A percentile compares a stretch with the other conserved stretches of the same genome.
Conservation (phyloP, 2,888 invertebrate species). For the Drosophila maculinotata region DNA sequence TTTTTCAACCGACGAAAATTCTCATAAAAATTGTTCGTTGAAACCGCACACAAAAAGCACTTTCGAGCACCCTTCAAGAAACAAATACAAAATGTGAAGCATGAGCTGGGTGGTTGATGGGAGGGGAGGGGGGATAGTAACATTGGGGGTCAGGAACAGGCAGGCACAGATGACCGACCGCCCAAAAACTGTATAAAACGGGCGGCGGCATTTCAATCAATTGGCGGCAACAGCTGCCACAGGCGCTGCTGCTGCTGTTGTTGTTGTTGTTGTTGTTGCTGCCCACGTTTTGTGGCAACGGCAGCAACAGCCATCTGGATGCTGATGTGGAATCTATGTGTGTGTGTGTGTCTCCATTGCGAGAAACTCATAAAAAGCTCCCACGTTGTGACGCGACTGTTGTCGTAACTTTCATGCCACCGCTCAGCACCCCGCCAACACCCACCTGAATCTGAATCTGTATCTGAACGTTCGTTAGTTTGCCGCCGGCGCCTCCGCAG, state of each 20-base stretch:
- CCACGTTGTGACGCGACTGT: constrained; percentile 72
- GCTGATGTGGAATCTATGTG: constrained; percentile 34
- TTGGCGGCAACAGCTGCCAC: constrained; percentile 78
- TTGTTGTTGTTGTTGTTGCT: constrained; percentile 26
- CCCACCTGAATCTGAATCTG: constrained; percentile 51
- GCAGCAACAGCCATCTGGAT: constrained; percentile 47
- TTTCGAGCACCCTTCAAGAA: constrained; percentile 69
- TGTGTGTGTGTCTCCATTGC: constrained; percentile 41
- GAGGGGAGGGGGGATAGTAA: neutral
- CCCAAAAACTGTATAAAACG: constrained; percentile 48
- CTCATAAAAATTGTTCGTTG: constrained; percentile 76
- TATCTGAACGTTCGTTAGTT: constrained; percentile 25
- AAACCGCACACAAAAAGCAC: constrained; percentile 63
- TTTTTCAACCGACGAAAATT: constrained; percentile 75
- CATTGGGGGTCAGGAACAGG: constrained; percentile 35
- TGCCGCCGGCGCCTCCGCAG: constrained; percentile 66
- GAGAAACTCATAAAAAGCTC: constrained; percentile 77
- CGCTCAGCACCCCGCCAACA: constrained; percentile 12
- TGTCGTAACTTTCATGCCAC: constrained; percentile 63
- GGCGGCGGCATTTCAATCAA: constrained; percentile 80
- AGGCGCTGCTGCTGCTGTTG: constrained; percentile 39
- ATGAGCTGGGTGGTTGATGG: too few relatives aligned
- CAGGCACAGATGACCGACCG: constrained; percentile 53
- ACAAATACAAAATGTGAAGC: constrained; percentile 53
- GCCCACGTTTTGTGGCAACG: constrained; percentile 71